A percentile compares a stretch with the other conserved stretches of the same genome.
Evolutionary conservation across 2,888 invertebrate species (phyloP).

Genomic region (Sarcophaga caerulescens): DNA sequence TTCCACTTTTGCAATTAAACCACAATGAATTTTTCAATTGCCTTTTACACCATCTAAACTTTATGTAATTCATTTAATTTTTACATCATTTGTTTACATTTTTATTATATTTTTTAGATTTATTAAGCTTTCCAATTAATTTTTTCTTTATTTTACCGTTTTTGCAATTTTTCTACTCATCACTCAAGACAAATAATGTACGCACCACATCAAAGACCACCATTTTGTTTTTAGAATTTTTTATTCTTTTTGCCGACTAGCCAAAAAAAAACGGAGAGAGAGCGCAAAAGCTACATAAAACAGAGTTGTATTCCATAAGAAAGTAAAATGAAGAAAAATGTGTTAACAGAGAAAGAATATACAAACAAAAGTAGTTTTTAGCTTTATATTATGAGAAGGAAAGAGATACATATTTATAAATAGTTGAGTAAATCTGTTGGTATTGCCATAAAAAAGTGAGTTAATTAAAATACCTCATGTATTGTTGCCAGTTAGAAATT

Average conservation of each 20-base stretch:
- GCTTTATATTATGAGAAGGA: background rate
- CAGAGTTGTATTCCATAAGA: slow-evolving; percentile 50
- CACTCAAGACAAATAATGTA: slow-evolving; percentile 79
- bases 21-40: slow-evolving; percentile 72
- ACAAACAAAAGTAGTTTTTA: background rate
- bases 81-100: slow-evolving; percentile 71
- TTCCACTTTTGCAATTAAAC: slow-evolving; percentile 70
- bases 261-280: slow-evolving; percentile 59
- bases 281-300: slow-evolving; percentile 57
- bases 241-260: slow-evolving; percentile 71
- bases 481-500: slow-evolving; percentile 5
- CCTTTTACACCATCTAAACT: slow-evolving; percentile 71
- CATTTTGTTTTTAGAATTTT: slow-evolving; percentile 80
- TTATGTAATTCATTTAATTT: slow-evolving; percentile 64
- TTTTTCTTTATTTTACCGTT: slow-evolving; percentile 78
- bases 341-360: background rate
- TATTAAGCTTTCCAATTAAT: slow-evolving; percentile 73
- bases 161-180: slow-evolving; percentile 77
- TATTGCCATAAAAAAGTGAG: background rate
- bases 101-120: slow-evolving; percentile 71
- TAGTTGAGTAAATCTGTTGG: background rate
- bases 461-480: background rate
- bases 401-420: background rate
- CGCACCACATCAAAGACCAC: slow-evolving; percentile 82
- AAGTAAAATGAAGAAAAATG: slow-evolving; percentile 31